Base-by-base conservation (phyloP, 2,888 invertebrate genomes). In the Ophion ventricosus region DNA sequence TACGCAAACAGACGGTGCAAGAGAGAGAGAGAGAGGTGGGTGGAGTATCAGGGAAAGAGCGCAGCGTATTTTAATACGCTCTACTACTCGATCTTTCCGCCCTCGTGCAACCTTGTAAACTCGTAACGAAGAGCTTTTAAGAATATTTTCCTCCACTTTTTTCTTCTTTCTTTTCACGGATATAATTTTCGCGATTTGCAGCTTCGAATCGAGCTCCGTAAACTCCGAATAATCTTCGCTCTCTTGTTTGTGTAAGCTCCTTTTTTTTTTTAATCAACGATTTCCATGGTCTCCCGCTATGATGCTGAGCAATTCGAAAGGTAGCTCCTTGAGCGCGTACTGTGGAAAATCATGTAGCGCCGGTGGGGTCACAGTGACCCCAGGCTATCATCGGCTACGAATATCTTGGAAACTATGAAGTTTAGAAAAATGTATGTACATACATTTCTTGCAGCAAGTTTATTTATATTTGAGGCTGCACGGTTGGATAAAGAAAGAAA, bases 41-140 rank as follows among this genome's bases (percentile, higher is more conserved):
- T n/a, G 64, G 59, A 64, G 59, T 63, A 80, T 83, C 63, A 80
- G 72, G 73, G 64, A 72, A 69, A 63, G 80, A 72, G 83, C 72
- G 61, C 54, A 64, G 29, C 43, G 43, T 25, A 29, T 73, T 76
- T 80, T 72, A 67, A 76, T 80, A 67, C 64, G 20, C 77, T 69
- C 67, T 40, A 73, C 64, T 76, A 49, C 49, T 49, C 61, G 43
- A 59, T 74, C 78, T 74, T 69, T 72, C 43, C 57, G 64, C 49
- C 66, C 59, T 54, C 20, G 59, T n/a, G 17, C 14, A 56, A 61
- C 23, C 23, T 77, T 26, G 73, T 77, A 63, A 80, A 80, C 67
- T 80, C 70, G 66, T 72, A 83, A 83, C 80, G 57, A 80, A 75
- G 72, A 80, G 64, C 43, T 61, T 64, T 70, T 59, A 40, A 56